phyloP scores from a whole-genome alignment of 2,113 vertebrate species.

The Nettapus auritus region DNA sequence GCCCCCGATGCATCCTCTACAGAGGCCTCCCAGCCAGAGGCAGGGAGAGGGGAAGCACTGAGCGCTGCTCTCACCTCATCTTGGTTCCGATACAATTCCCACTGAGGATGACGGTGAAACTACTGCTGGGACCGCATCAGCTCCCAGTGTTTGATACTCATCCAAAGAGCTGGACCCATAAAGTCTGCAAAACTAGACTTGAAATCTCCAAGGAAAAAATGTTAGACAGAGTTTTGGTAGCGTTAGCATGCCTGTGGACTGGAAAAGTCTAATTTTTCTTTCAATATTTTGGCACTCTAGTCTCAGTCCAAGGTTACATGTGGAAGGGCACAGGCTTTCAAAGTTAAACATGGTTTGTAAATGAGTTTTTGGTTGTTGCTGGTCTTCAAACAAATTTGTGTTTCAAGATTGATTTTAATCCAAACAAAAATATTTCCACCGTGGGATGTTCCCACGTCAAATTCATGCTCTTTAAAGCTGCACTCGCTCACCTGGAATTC shows the following conservation, averaged over 20 bases:
- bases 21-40: not conserved
- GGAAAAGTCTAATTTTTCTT: not conserved
- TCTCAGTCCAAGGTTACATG: not conserved
- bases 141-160: not conserved
- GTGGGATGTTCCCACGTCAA: not conserved
- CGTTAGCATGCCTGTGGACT: not conserved
- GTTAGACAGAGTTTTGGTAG: not conserved
- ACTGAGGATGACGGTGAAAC: not conserved
- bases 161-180: not conserved
- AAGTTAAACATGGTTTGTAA: not conserved
- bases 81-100: not conserved
- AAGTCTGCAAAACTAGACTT: not conserved
- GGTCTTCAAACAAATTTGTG: not conserved
- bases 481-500: constrained; percentile 4
- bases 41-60: not conserved
- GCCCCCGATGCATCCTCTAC: not conserved
- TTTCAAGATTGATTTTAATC: not conserved
- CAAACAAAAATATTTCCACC: not conserved
- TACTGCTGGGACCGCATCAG: not conserved
- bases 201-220: not conserved
- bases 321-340: not conserved
- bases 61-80: not conserved
- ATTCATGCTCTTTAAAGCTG: not conserved
- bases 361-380: not conserved
- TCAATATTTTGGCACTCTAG: not conserved